A percentile compares a stretch with the other conserved stretches of the same genome.
Evolutionary conservation across 2,797 vertebrate species (phyloP).

Genomic region (Artibeus lituratus): DNA sequence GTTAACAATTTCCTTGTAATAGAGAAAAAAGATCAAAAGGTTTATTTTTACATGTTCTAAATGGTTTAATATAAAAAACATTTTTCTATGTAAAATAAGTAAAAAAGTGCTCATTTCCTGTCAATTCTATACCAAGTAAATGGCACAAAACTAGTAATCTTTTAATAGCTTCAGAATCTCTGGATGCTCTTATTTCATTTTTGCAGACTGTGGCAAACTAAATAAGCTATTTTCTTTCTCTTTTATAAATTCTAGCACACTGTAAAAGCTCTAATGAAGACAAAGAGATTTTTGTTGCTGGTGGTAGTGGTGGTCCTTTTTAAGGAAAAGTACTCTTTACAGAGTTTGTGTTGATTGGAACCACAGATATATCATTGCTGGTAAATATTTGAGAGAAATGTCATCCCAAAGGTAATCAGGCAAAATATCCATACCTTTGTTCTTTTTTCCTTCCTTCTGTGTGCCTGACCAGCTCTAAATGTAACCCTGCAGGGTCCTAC

Average conservation of each 20-base stretch:
- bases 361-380: background rate
- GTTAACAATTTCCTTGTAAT: background rate
- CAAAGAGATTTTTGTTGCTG: background rate
- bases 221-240: background rate
- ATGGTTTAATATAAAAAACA: background rate
- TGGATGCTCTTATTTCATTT: background rate
- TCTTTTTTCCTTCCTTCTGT: background rate
- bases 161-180: background rate
- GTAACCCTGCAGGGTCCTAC: background rate
- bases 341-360: background rate
- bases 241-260: background rate
- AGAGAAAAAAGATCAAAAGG: background rate
- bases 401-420: background rate
- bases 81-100: constrained; percentile 21
- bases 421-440: background rate
- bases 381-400: background rate
- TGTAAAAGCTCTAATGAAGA: background rate
- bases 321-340: background rate
- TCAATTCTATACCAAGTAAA: background rate
- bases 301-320: background rate
- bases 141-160: background rate
- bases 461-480: background rate
- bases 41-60: background rate
- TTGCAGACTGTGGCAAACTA: background rate
- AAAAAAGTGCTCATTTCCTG: background rate